These are phyloP conservation scores for Onychomys torridus DNA, from an alignment of 2,797 vertebrate genomes.

Conservation along the genomic window DNA sequence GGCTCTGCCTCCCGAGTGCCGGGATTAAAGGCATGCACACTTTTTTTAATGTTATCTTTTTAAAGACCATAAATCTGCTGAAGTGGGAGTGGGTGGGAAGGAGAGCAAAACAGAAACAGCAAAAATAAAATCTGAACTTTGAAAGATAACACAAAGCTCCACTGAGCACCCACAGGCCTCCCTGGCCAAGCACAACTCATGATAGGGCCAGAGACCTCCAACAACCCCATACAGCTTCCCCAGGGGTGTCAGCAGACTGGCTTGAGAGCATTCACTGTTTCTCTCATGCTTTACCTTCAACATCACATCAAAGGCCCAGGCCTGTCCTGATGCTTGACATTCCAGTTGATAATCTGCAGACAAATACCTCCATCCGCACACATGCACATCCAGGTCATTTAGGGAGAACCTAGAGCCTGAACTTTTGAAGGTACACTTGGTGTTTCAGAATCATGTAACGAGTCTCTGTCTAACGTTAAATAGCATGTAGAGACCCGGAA, in stretches of 20 bases:
- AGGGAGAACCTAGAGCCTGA: not conserved
- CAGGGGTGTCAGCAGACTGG: not conserved
- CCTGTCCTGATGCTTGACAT: not conserved
- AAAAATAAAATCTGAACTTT: slow-evolving; percentile 19
- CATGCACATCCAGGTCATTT: not conserved
- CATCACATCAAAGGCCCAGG: not conserved
- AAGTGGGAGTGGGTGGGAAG: not conserved
- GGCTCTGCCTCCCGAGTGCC: too few species aligned
- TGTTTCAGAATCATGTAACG: not conserved
- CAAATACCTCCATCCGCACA: not conserved
- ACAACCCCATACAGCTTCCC: not conserved
- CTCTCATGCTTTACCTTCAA: not conserved
- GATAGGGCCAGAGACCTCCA: not conserved
- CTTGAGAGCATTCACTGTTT: not conserved
- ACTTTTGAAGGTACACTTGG: not conserved
- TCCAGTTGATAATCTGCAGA: not conserved
- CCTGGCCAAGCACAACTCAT: not conserved
- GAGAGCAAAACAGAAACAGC: slow-evolving; percentile 41
- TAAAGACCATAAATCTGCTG: slow-evolving; percentile 53
- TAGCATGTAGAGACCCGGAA: slow-evolving; percentile 21
- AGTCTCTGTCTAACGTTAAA: slow-evolving; percentile 30
- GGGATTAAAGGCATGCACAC: too few species aligned
- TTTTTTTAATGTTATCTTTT: slow-evolving; percentile 32
- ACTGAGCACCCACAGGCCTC: not conserved
- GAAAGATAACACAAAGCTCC: not conserved